Evolutionary conservation across 2,113 vertebrate species (phyloP).

Genomic region (Aramus guarauna): DNA sequence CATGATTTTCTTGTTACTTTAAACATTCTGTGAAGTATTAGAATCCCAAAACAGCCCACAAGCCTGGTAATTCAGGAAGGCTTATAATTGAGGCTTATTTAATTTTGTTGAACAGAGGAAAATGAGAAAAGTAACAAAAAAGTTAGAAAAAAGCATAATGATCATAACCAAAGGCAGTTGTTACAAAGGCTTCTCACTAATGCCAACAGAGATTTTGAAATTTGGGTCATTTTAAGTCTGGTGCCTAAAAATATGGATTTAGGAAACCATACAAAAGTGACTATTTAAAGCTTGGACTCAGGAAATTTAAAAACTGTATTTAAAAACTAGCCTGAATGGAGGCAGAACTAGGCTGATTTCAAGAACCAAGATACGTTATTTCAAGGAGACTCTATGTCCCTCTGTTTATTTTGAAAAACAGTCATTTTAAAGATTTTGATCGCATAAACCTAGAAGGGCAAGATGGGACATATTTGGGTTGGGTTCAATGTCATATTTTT

Average conservation of each 20-base stretch:
- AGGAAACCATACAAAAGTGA: not conserved
- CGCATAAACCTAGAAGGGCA: not conserved
- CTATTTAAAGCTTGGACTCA: not conserved
- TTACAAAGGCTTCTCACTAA: not conserved
- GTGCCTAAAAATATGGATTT: not conserved
- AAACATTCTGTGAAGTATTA: not conserved
- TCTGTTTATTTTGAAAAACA: not conserved
- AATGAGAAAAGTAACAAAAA: not conserved
- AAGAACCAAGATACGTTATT: not conserved
- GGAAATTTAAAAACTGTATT: not conserved
- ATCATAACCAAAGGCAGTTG: not conserved
- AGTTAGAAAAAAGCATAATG: not conserved
- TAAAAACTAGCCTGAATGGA: not conserved
- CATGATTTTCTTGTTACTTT: not conserved
- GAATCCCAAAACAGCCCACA: not conserved
- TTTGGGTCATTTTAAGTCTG: not conserved
- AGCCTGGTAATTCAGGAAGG: constrained; percentile 15
- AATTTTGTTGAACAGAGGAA: not conserved
- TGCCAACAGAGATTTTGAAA: not conserved
- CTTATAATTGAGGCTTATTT: not conserved
- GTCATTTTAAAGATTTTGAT: not conserved
- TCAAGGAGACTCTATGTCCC: not conserved
- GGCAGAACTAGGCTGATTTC: not conserved
- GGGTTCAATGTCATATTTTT: not conserved
- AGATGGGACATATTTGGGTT: not conserved